Evolutionary conservation across 2,888 invertebrate genomes (phyloP).

Genomic region (Acholoe squamosa): DNA sequence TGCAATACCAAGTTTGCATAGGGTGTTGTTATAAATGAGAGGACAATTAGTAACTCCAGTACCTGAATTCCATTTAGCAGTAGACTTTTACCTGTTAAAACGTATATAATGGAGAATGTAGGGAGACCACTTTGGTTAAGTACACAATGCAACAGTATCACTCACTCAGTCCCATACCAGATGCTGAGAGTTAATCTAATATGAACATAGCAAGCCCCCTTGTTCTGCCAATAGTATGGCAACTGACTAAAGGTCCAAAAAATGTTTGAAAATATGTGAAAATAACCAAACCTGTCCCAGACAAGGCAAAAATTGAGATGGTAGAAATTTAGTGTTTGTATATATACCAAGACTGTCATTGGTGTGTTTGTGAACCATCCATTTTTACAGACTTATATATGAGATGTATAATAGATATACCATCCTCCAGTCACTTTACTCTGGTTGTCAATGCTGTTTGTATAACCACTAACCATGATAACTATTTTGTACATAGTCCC

Average conservation of each 20-base stretch:
- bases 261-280: background rate
- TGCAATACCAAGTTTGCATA: background rate
- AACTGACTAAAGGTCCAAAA: background rate
- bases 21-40: too few species aligned
- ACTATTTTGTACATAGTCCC: slow-evolving; percentile 17
- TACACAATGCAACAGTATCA: background rate
- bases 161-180: background rate
- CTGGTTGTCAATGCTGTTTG: background rate
- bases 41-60: too few species aligned
- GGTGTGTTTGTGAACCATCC: slow-evolving; percentile 10
- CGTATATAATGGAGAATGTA: too few species aligned
- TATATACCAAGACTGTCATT: background rate
- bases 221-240: too few species aligned
- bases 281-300: too few species aligned
- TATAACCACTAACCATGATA: background rate
- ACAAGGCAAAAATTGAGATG: background rate
- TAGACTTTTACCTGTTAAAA: too few species aligned
- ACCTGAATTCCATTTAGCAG: too few species aligned
- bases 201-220: too few species aligned
- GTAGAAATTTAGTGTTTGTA: background rate
- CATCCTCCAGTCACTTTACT: background rate
- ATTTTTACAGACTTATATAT: slow-evolving; percentile 21
- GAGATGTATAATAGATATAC: too few species aligned
- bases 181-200: background rate
- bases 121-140: too few species aligned